Conservation (phyloP, 2,888 invertebrate genomes). For the Hirtodrosophila histrioides region DNA sequence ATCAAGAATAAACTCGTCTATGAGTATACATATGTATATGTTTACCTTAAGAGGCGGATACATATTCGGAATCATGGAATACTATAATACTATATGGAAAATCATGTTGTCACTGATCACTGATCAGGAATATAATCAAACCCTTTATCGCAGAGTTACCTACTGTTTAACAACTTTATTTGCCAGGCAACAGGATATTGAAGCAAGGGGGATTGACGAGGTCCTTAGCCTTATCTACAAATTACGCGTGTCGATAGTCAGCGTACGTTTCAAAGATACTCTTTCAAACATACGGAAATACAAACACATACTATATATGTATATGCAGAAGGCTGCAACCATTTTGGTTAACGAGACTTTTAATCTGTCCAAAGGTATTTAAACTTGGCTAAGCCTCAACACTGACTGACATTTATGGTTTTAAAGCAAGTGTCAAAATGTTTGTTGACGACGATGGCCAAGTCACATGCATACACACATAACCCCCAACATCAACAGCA, state of each 20-base stretch:
- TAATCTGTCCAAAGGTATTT: constrained; percentile 84
- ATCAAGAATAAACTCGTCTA: too few species aligned
- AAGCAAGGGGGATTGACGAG: constrained; percentile 1
- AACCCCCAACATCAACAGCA: constrained; percentile 21
- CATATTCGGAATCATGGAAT: too few species aligned
- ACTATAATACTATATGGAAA: too few species aligned
- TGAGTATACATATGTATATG: too few species aligned
- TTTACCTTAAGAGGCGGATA: too few species aligned
- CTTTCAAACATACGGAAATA: too few species aligned
- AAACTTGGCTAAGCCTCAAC: constrained; percentile 82
- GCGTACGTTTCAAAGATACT: constrained; percentile 10
- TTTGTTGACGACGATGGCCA: constrained; percentile 68
- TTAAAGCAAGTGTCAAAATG: constrained; percentile 82
- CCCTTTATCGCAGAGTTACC: too few species aligned
- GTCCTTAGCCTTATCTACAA: constrained; percentile 37
- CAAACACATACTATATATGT: constrained; percentile 2
- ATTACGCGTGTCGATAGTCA: constrained; percentile 49
- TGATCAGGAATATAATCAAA: too few species aligned
- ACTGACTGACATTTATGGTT: constrained; percentile 83
- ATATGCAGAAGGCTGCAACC: constrained; percentile 51
- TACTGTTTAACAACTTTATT: not conserved
- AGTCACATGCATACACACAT: constrained; percentile 1
- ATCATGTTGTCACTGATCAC: too few species aligned
- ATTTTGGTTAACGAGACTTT: constrained; percentile 81
- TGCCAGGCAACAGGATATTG: not conserved